A percentile compares a stretch with the other conserved stretches of the same genome.
Conservation (phyloP, 2,888 invertebrate species). For the Brachyptera risi region DNA sequence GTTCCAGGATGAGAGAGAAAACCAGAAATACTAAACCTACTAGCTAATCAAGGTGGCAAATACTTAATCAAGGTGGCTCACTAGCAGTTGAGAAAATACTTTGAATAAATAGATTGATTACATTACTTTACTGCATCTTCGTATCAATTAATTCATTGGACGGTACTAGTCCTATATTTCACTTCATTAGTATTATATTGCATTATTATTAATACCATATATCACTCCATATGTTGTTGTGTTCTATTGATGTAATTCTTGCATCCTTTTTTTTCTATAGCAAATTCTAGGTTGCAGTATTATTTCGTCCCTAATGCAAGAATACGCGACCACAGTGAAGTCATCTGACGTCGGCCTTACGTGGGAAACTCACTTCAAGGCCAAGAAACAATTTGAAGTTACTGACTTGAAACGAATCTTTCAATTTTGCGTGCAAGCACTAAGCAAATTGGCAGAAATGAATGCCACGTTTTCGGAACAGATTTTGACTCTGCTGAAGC, state of each 20-base stretch:
- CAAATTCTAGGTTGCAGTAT: slow-evolving; percentile 82
- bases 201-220: background rate
- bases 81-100: too few species aligned
- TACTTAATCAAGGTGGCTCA: too few species aligned
- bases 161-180: too few species aligned
- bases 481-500: slow-evolving; percentile 59
- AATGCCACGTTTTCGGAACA: slow-evolving; percentile 49
- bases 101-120: too few species aligned
- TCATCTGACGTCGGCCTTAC: slow-evolving; percentile 83
- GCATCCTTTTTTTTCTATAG: slow-evolving; percentile 44
- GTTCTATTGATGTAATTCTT: background rate
- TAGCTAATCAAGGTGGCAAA: too few species aligned
- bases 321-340: slow-evolving; percentile 79
- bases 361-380: slow-evolving; percentile 81
- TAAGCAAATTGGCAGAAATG: slow-evolving; percentile 55
- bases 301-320: slow-evolving; percentile 78
- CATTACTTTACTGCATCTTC: too few species aligned
- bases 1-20: too few species aligned
- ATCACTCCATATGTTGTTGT: too few species aligned
- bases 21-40: too few species aligned
- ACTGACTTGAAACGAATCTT: slow-evolving; percentile 77
- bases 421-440: slow-evolving; percentile 60
- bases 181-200: background rate
- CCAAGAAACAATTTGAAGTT: slow-evolving; percentile 79
- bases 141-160: too few species aligned